These are phyloP conservation scores for Limnephilus rhombicus DNA, from an alignment of 2,888 invertebrate genomes.

Conservation along the genomic window DNA sequence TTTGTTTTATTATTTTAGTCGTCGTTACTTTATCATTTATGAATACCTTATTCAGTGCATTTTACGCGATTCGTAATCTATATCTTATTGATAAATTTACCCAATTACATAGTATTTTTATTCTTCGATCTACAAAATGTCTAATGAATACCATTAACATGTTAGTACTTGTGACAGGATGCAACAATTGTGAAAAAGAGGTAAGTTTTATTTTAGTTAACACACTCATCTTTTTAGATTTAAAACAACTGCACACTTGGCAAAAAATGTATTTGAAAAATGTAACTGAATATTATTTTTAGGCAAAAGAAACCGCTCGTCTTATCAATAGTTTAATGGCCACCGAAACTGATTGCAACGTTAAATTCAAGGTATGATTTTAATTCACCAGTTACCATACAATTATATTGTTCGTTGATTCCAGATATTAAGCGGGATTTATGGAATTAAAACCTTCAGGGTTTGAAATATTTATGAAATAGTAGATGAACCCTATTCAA, in stretches of 20 bases:
- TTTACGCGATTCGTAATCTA: neutral
- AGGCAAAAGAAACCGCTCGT: neutral
- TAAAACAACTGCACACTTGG: neutral
- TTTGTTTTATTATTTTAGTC: neutral
- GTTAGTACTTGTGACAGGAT: no score
- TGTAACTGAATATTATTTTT: neutral
- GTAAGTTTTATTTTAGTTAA: no score
- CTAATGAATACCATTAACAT: neutral
- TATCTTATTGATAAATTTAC: no score
- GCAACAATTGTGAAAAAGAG: no score
- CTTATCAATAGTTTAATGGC: neutral
- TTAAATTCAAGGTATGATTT: neutral
- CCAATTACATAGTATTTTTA: no score
- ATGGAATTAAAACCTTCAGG: no score
- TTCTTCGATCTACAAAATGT: neutral
- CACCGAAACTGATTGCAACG: neutral
- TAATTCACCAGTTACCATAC: neutral
- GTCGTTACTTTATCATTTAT: constrained; percentile 5
- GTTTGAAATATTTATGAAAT: no score
- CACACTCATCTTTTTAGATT: neutral
- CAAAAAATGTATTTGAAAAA: neutral
- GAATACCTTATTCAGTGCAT: neutral
- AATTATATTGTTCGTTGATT: neutral
- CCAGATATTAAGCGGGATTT: no score
- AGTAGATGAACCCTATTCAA: no score